phyloP scores from a whole-genome alignment of 2,888 invertebrate genomes.

The Crioceris asparagi region DNA sequence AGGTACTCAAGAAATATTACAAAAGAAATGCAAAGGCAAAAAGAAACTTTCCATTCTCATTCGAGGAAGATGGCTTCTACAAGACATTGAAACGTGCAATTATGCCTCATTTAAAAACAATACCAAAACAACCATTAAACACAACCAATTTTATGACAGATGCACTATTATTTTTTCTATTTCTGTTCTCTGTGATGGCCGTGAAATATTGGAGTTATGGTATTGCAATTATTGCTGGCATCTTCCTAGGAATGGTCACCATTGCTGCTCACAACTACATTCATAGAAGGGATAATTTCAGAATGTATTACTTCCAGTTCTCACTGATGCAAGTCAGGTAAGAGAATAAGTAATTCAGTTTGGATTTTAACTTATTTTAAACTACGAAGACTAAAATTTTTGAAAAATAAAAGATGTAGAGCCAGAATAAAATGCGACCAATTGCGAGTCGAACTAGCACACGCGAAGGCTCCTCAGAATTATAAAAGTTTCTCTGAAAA shows the following conservation, averaged over 20 bases:
- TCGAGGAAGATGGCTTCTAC: slow-evolving; percentile 65
- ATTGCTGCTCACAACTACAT: slow-evolving; percentile 67
- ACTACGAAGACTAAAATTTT: not conserved
- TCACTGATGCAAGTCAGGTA: slow-evolving; percentile 54
- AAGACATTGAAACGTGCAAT: slow-evolving; percentile 53
- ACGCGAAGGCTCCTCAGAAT: too few species aligned
- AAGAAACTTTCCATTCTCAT: slow-evolving; percentile 62
- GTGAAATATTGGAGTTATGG: slow-evolving; percentile 32
- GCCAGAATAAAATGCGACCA: too few species aligned
- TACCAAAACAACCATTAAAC: slow-evolving; percentile 36
- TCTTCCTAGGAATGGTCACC: slow-evolving; percentile 47
- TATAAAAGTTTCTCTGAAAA: too few species aligned
- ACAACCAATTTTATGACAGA: slow-evolving; percentile 37
- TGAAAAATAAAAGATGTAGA: not conserved
- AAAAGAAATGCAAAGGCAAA: slow-evolving; percentile 50
- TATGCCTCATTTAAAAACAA: slow-evolving; percentile 37
- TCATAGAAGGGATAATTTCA: slow-evolving; percentile 63
- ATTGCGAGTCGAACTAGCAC: too few species aligned
- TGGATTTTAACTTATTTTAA: not conserved
- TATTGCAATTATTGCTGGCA: slow-evolving; percentile 43
- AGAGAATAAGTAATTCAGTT: slow-evolving; percentile 12
- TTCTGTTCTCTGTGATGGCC: slow-evolving; percentile 26
- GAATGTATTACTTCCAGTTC: slow-evolving; percentile 69
- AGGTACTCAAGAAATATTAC: slow-evolving; percentile 53
- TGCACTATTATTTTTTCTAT: slow-evolving; percentile 30